Percentiles rank a stretch among this genome's conserved stretches.
Conservation (phyloP, 2,113 vertebrate genomes). For the Galbula dea region DNA sequence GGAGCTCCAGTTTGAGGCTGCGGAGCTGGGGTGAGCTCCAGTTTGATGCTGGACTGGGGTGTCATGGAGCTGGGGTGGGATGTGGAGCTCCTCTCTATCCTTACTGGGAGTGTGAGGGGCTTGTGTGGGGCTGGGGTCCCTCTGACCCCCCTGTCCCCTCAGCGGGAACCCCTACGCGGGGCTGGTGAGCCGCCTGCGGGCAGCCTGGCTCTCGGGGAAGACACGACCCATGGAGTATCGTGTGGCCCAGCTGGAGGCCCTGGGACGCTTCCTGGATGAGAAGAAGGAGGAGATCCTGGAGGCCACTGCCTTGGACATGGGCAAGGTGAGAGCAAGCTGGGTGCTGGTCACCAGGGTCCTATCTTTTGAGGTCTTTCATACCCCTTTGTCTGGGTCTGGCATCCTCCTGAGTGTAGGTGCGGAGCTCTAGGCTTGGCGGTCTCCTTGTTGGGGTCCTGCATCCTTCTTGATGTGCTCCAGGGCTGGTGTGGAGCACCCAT, state of each 20-base stretch:
- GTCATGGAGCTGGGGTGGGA: accelerated
- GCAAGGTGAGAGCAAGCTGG: constrained; percentile 73
- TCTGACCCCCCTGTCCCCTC: accelerated
- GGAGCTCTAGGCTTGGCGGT: not conserved
- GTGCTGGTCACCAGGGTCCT: not conserved
- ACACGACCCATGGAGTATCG: constrained; percentile 74
- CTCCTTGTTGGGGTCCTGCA: accelerated
- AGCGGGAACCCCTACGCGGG: not conserved
- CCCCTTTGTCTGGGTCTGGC: not conserved
- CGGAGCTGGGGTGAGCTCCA: not conserved
- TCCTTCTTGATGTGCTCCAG: not conserved
- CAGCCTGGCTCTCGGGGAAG: constrained; percentile 56
- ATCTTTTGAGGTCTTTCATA: not conserved
- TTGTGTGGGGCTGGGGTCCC: not conserved
- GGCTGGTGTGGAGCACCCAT: not conserved
- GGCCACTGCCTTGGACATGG: constrained; percentile 76
- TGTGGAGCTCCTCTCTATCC: not conserved
- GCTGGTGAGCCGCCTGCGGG: not conserved
- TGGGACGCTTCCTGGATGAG: constrained; percentile 78
- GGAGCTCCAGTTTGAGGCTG: not conserved
- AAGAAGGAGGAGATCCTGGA: constrained; percentile 76
- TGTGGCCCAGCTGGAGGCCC: constrained; percentile 70
- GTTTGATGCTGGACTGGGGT: not conserved
- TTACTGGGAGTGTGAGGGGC: accelerated
- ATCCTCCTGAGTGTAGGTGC: not conserved